A percentile compares a stretch with the other conserved stretches of the same genome.
Conservation (phyloP, 1,140 invertebrate genomes). For the Patella vulgata region DNA sequence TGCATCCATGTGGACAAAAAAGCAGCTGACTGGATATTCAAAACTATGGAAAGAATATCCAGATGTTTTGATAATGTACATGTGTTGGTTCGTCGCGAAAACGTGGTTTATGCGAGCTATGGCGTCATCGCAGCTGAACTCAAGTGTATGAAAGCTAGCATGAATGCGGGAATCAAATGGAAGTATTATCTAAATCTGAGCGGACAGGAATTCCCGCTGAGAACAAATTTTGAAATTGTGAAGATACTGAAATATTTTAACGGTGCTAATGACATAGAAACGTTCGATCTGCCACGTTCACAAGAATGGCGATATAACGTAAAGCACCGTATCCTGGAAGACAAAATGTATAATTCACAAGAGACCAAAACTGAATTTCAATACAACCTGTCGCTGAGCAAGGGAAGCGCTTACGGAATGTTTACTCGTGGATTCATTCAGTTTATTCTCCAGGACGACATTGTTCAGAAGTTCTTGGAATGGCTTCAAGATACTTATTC, state of each 20-base stretch:
- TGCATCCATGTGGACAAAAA: slow-evolving; percentile 51
- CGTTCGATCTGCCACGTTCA: slow-evolving; percentile 25
- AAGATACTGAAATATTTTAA: slow-evolving; percentile 41
- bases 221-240: slow-evolving; percentile 55
- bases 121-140: slow-evolving; percentile 8
- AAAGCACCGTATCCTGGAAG: too few relatives aligned
- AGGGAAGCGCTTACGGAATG: slow-evolving; percentile 45
- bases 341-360: slow-evolving; percentile 24
- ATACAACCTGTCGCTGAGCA: slow-evolving; percentile 38
- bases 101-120: slow-evolving; percentile 11
- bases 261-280: slow-evolving; percentile 52
- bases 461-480: slow-evolving; percentile 31
- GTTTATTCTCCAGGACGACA: slow-evolving; percentile 32
- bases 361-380: slow-evolving; percentile 25
- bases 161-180: slow-evolving; percentile 35
- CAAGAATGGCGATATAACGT: slow-evolving; percentile 30
- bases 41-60: slow-evolving; percentile 12
- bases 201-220: slow-evolving; percentile 58
- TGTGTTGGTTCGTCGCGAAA: not conserved
- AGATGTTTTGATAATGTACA: slow-evolving; percentile 24
- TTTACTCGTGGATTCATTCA: slow-evolving; percentile 45
- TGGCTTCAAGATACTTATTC: slow-evolving; percentile 46
- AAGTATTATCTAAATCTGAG: slow-evolving; percentile 60
- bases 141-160: slow-evolving; percentile 16
- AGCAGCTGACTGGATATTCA: slow-evolving; percentile 9